Conservation (phyloP, 2,888 invertebrate species). For the Oscheius myriophilus region DNA sequence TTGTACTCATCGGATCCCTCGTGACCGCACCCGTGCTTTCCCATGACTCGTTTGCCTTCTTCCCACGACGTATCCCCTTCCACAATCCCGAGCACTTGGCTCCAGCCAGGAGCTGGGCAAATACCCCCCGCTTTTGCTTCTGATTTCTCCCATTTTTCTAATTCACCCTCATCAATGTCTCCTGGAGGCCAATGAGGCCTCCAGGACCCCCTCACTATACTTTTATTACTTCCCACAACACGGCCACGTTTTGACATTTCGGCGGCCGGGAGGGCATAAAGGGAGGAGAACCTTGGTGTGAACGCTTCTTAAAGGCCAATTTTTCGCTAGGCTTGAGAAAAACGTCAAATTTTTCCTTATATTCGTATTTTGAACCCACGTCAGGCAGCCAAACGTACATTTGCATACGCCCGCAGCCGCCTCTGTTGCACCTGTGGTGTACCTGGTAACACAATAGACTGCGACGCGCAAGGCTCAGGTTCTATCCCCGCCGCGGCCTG, state of each 20-base stretch:
- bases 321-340: too few species aligned
- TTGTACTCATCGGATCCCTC: conserved; percentile 1
- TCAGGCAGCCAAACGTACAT: neutral
- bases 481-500: too few species aligned
- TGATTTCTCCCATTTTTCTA: neutral
- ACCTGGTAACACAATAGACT: too few species aligned
- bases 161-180: neutral
- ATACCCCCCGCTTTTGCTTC: conserved; percentile 12
- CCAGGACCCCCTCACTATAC: conserved; percentile 17
- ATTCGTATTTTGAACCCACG: neutral
- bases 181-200: conserved; percentile 7
- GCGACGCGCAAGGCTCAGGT: too few species aligned
- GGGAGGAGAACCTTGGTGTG: too few species aligned
- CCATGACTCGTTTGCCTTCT: conserved; percentile 20
- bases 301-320: too few species aligned
- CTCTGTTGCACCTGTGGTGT: too few species aligned
- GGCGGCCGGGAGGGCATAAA: too few species aligned
- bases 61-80: conserved; percentile 30
- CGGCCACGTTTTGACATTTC: too few species aligned
- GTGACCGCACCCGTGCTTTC: neutral
- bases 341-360: neutral
- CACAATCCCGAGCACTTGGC: conserved; percentile 25
- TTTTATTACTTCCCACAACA: conserved; percentile 18
- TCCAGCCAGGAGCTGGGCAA: conserved; percentile 9
- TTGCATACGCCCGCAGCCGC: too few species aligned